phyloP scores from a whole-genome alignment of 2,888 invertebrate genomes.

The Diogma glabrata region DNA sequence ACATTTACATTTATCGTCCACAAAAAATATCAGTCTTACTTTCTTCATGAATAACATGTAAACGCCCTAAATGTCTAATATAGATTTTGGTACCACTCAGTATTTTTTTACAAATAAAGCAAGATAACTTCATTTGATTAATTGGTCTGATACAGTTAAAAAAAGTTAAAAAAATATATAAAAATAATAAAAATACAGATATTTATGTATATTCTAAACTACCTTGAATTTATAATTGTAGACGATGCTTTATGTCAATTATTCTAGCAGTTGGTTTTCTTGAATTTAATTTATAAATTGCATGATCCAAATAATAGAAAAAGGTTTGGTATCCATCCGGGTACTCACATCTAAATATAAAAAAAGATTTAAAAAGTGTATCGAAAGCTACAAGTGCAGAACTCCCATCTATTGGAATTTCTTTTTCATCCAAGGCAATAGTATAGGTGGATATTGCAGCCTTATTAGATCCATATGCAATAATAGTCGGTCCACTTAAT shows the following conservation, averaged over 20 bases:
- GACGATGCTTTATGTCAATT: neutral
- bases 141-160: too few species aligned
- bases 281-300: neutral
- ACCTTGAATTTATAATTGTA: neutral
- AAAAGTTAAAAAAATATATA: too few species aligned
- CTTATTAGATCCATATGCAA: neutral
- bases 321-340: neutral
- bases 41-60: neutral
- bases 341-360: neutral
- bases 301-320: neutral
- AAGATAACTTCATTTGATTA: too few species aligned
- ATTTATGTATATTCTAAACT: too few species aligned
- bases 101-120: too few species aligned
- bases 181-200: too few species aligned
- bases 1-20: neutral
- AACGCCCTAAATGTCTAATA: too few species aligned
- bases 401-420: neutral
- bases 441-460: neutral
- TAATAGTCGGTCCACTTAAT: neutral
- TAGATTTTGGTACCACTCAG: neutral
- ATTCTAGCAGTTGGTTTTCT: neutral
- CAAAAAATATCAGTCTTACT: too few species aligned
- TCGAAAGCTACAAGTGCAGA: neutral
- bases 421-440: too few species aligned
- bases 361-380: neutral